Conservation (phyloP, 2,113 vertebrate species). For the Aleadryas rufinucha region DNA sequence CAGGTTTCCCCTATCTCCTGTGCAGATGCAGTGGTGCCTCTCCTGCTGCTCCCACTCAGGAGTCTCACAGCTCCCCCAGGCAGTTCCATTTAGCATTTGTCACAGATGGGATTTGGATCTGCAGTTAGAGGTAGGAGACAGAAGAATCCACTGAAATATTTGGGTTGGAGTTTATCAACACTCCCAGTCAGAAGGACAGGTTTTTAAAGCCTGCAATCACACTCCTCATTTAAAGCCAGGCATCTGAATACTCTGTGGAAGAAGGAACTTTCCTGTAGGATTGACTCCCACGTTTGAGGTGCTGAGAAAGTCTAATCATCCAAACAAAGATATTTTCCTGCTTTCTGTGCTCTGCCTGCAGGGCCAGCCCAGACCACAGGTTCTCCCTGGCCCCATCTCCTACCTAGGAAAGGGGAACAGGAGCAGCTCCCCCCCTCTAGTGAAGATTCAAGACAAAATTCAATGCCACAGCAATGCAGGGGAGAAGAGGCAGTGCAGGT, state of each 20-base stretch:
- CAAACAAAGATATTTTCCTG: not conserved
- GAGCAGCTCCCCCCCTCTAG: not conserved
- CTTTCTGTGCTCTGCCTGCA: not conserved
- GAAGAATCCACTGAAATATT: not conserved
- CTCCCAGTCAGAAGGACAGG: not conserved
- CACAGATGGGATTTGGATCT: not conserved
- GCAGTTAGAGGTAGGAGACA: not conserved
- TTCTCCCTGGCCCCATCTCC: not conserved
- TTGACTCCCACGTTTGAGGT: not conserved
- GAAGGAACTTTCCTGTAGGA: not conserved
- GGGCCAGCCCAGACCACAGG: not conserved
- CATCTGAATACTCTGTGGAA: not conserved
- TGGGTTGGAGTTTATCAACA: not conserved
- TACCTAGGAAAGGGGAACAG: not conserved
- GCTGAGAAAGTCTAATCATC: not conserved
- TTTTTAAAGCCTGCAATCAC: not conserved
- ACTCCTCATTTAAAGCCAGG: not conserved
- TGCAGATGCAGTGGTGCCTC: not conserved
- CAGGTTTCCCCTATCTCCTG: not conserved
- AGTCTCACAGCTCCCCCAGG: not conserved
- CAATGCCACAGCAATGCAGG: fast-evolving
- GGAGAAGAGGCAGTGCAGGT: not conserved
- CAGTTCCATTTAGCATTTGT: fast-evolving
- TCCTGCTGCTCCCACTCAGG: not conserved
- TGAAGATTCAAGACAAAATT: fast-evolving